A percentile compares a stretch with the other conserved stretches of the same genome.
Evolutionary conservation across 2,888 invertebrate species (phyloP).

Genomic region (Acleris literana): DNA sequence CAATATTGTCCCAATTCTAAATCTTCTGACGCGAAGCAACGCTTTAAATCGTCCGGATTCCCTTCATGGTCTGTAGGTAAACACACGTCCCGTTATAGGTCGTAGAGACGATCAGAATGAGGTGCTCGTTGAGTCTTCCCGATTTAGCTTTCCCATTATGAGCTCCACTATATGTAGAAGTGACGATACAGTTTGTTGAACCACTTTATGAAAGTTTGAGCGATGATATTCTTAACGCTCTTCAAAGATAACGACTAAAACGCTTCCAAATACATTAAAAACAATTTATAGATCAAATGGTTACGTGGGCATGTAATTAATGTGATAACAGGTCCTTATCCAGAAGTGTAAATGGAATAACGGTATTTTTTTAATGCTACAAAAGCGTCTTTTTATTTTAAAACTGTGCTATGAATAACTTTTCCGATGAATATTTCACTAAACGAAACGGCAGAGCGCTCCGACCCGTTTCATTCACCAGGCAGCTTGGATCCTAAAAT

Average conservation of each 20-base stretch:
- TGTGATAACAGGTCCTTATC: conserved; percentile 43
- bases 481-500: conserved; percentile 64
- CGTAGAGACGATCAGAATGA: conserved; percentile 26
- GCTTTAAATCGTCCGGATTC: conserved; percentile 16
- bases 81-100: conserved; percentile 28
- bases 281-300: conserved; percentile 49
- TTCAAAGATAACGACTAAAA: conserved; percentile 44
- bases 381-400: conserved; percentile 38
- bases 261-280: conserved; percentile 50
- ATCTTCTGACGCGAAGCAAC: conserved; percentile 31
- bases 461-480: conserved; percentile 53
- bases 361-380: conserved; percentile 42
- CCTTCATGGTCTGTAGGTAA: conserved; percentile 26
- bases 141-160: conserved; percentile 30
- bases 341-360: conserved; percentile 44
- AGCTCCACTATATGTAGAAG: conserved; percentile 18
- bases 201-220: conserved; percentile 45
- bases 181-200: conserved; percentile 38
- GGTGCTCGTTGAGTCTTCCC: conserved; percentile 26
- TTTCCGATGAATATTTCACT: conserved; percentile 35
- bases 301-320: conserved; percentile 28
- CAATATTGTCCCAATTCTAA: conserved; percentile 49
- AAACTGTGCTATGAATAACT: conserved; percentile 30
- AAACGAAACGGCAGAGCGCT: conserved; percentile 33
- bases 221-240: conserved; percentile 44